A percentile compares a stretch with the other conserved stretches of the same genome.
phyloP scores from a whole-genome alignment of 1,140 invertebrate species.

The Drosophila ercepeae region DNA sequence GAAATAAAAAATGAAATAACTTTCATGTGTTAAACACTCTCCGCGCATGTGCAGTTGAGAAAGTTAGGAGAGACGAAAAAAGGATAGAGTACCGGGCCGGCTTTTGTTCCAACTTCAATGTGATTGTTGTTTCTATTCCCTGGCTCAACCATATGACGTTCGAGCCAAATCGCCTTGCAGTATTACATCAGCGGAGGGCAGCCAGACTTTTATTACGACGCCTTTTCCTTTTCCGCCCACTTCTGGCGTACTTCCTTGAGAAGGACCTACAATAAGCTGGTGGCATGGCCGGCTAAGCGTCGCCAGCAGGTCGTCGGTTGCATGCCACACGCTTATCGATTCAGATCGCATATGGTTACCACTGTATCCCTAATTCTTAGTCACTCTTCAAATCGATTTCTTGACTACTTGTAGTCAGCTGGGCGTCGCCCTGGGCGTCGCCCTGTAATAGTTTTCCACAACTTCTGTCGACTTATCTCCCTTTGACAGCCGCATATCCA shows the following conservation, averaged over 20 bases:
- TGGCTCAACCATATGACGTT: slow-evolving; percentile 66
- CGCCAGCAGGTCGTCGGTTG: slow-evolving; percentile 48
- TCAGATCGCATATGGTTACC: slow-evolving; percentile 42
- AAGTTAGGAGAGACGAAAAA: slow-evolving; percentile 1
- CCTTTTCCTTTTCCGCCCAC: slow-evolving; percentile 53
- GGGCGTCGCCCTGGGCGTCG: slow-evolving; percentile 55
- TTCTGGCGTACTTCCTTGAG: neutral
- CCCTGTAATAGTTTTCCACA: slow-evolving; percentile 16
- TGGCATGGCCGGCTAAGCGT: slow-evolving; percentile 54
- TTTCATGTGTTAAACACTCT: slow-evolving; percentile 16
- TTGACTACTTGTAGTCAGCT: slow-evolving; percentile 25
- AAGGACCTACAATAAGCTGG: slow-evolving; percentile 37
- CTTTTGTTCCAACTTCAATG: slow-evolving; percentile 46
- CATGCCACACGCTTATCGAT: slow-evolving; percentile 52
- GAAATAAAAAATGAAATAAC: slow-evolving; percentile 24
- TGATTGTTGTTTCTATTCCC: slow-evolving; percentile 34
- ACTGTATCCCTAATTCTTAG: slow-evolving; percentile 31
- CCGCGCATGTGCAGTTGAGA: slow-evolving; percentile 42
- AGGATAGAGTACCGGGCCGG: slow-evolving; percentile 41
- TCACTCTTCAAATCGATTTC: slow-evolving; percentile 48
- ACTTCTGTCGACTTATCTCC: slow-evolving; percentile 14
- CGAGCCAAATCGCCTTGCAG: slow-evolving; percentile 72
- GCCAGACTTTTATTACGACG: slow-evolving; percentile 62
- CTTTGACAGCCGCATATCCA: slow-evolving; percentile 26
- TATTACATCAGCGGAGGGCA: slow-evolving; percentile 76